Percentiles rank a stretch among this genome's conserved stretches.
Conservation (phyloP, 1,140 invertebrate genomes). For the Heliothis virescens region DNA sequence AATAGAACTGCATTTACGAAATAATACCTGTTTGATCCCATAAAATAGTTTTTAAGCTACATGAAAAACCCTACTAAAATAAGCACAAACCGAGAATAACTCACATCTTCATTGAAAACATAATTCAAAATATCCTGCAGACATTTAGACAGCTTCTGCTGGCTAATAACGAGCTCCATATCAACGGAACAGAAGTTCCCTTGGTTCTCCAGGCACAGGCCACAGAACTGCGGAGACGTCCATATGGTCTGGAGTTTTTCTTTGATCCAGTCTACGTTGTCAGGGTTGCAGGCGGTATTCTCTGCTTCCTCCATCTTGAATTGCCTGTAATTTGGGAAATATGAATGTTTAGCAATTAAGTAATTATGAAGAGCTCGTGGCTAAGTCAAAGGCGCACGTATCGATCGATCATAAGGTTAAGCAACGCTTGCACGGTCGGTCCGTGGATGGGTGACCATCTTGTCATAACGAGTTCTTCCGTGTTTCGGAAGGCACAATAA, state of each 20-base stretch:
- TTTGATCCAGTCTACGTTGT: constrained; percentile 48
- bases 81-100: constrained; percentile 3
- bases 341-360: neutral
- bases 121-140: constrained; percentile 57
- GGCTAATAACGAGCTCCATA: constrained; percentile 53
- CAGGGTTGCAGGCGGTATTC: neutral
- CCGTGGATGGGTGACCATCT: no score
- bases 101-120: constrained; percentile 60
- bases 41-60: no score
- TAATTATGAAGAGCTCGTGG: no score
- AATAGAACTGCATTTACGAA: no score
- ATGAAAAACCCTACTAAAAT: no score
- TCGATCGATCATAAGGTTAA: no score
- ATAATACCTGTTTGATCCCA: neutral
- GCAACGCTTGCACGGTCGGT: no score
- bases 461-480: no score
- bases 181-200: constrained; percentile 50
- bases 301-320: neutral
- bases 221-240: constrained; percentile 51
- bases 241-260: constrained; percentile 52
- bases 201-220: constrained; percentile 49
- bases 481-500: no score
- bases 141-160: constrained; percentile 46
- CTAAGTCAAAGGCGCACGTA: no score
- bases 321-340: constrained; percentile 2